phyloP scores from a whole-genome alignment of 2,888 invertebrate species.

The Cheilosia urbana region DNA sequence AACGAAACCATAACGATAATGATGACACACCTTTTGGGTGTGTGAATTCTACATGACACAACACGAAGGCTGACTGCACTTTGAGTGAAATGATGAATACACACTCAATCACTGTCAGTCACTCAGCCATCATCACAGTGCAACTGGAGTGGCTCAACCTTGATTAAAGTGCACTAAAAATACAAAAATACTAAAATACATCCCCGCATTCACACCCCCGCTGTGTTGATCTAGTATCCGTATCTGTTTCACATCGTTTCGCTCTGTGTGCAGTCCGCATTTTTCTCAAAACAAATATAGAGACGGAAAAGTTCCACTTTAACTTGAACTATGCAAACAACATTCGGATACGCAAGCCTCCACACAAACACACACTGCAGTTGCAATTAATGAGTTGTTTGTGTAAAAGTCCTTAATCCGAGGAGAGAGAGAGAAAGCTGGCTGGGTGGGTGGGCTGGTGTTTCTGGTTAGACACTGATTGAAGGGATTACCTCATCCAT shows the following conservation, averaged over 20 bases:
- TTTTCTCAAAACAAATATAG: conserved; percentile 4
- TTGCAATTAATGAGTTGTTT: conserved; percentile 60
- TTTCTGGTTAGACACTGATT: conserved; percentile 17
- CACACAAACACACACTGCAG: conserved; percentile 19
- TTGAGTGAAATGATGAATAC: conserved; percentile 61
- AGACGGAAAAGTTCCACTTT: conserved; percentile 11
- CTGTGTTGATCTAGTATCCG: conserved; percentile 26
- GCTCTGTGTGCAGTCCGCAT: conserved; percentile 4
- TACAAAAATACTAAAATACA: background rate
- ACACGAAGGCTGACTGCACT: conserved; percentile 34
- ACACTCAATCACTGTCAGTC: conserved; percentile 67
- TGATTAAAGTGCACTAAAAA: conserved; percentile 52
- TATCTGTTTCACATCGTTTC: conserved; percentile 37
- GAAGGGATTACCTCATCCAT: conserved; percentile 7
- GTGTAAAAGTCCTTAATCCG: conserved; percentile 44
- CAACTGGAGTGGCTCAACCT: conserved; percentile 57
- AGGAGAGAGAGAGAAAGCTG: too few species aligned
- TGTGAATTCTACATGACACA: background rate
- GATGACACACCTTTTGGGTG: conserved; percentile 41
- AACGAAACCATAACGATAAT: conserved; percentile 38
- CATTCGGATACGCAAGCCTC: conserved; percentile 10
- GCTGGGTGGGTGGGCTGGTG: background rate
- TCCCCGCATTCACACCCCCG: background rate
- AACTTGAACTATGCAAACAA: conserved; percentile 23
- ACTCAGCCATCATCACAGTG: conserved; percentile 46